Evolutionary conservation across 23 tunicate species (phyloP).

Genomic region (Aplidium turbinatum): DNA sequence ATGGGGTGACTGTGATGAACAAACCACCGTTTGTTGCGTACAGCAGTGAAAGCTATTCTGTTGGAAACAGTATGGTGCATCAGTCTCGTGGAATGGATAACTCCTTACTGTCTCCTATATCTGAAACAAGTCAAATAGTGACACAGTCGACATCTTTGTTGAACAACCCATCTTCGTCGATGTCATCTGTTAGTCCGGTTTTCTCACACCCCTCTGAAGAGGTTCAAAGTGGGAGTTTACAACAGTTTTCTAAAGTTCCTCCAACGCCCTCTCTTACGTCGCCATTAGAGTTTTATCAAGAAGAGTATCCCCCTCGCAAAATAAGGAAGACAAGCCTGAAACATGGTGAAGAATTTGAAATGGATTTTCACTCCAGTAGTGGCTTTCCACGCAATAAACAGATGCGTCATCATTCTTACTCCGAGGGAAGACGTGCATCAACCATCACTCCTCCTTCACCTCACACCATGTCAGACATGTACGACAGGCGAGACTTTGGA

Average conservation of each 20-base stretch:
- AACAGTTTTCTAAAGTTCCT: slow-evolving; percentile 5
- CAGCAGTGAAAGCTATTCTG: slow-evolving; percentile 14
- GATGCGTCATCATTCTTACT: slow-evolving; percentile 47
- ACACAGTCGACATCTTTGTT: slow-evolving; percentile 5
- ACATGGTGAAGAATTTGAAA: slow-evolving; percentile 5
- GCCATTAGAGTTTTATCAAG: slow-evolving; percentile 7
- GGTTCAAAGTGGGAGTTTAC: background rate
- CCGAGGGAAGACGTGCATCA: slow-evolving; percentile 28
- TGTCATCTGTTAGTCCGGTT: slow-evolving; percentile 30
- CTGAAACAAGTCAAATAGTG: slow-evolving; percentile 18
- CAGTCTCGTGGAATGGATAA: slow-evolving; percentile 26
- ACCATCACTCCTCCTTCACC: slow-evolving; percentile 53
- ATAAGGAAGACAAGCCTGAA: background rate
- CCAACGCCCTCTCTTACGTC: background rate
- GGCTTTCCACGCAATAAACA: slow-evolving; percentile 22
- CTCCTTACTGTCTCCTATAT: slow-evolving; percentile 24
- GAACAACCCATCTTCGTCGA: slow-evolving; percentile 27
- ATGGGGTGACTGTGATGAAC: background rate
- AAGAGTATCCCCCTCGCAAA: slow-evolving; percentile 15
- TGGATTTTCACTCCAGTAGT: background rate
- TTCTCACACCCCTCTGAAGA: slow-evolving; percentile 41
- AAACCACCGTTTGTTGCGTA: background rate
- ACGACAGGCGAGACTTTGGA: background rate
- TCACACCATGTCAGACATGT: background rate
- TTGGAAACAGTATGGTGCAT: slow-evolving; percentile 5